phyloP scores from a whole-genome alignment of 1,140 invertebrate species.

The Eumeta japonica region DNA sequence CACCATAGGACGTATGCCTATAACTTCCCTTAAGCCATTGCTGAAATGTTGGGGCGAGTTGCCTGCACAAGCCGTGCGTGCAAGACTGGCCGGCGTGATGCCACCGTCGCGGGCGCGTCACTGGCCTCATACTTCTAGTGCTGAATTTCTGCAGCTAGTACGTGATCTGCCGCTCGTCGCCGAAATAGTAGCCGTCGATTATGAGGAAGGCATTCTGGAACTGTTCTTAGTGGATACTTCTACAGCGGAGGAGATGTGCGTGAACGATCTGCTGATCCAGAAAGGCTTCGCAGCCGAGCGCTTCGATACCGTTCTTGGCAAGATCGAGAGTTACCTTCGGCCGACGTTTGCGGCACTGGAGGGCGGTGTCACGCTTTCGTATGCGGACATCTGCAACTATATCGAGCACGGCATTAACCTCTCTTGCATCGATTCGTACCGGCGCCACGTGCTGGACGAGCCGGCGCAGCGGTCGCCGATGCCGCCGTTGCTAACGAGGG shows the following conservation, averaged over 20 bases:
- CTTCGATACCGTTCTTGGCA: slow-evolving; percentile 14
- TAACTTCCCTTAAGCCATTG: slow-evolving; percentile 20
- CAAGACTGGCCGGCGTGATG: slow-evolving; percentile 12
- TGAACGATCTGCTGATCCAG: slow-evolving; percentile 24
- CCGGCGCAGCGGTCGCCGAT: slow-evolving; percentile 4
- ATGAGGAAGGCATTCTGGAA: slow-evolving; percentile 22
- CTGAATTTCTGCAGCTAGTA: slow-evolving; percentile 22
- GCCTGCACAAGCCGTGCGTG: slow-evolving; percentile 22
- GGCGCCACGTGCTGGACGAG: slow-evolving; percentile 22
- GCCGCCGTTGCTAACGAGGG: slow-evolving; percentile 5
- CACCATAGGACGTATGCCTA: slow-evolving; percentile 25
- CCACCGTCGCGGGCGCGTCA: slow-evolving; percentile 21
- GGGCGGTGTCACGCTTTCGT: slow-evolving; percentile 35
- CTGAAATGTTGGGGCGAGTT: slow-evolving; percentile 20
- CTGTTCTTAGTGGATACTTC: slow-evolving; percentile 34
- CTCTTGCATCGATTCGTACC: slow-evolving; percentile 31
- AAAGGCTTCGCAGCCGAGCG: slow-evolving; percentile 30
- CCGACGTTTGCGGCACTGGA: slow-evolving; percentile 38
- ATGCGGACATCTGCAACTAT: slow-evolving; percentile 30
- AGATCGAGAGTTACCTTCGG: slow-evolving; percentile 37
- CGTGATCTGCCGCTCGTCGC: slow-evolving; percentile 21
- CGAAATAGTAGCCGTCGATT: slow-evolving; percentile 20
- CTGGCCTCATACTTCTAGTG: slow-evolving; percentile 27
- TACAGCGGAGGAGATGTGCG: slow-evolving; percentile 24
- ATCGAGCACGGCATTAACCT: slow-evolving; percentile 32